Evolutionary conservation across 2,888 invertebrate species (phyloP).

Genomic region (Pristionchus japonicus): DNA sequence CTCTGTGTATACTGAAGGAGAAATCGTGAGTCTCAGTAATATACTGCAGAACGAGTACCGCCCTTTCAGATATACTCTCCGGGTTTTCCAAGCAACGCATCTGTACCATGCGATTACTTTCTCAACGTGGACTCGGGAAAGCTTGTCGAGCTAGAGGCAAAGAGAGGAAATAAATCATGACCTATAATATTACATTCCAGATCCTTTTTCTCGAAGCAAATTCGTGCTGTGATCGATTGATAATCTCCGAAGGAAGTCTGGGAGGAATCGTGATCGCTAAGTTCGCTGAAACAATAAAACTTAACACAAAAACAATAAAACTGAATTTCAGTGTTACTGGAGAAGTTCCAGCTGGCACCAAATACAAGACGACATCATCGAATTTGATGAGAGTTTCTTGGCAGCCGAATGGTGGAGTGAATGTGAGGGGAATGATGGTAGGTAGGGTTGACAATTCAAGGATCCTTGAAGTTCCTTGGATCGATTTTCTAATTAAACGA

Average conservation of each 20-base stretch:
- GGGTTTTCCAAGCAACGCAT: neutral
- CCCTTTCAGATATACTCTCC: neutral
- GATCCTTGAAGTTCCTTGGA: too few species aligned
- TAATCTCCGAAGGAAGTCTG: neutral
- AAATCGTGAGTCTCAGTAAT: neutral
- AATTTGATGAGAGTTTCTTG: neutral
- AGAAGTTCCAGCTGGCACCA: neutral
- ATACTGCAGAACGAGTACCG: too few species aligned
- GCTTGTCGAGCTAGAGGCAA: neutral
- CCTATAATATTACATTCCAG: neutral
- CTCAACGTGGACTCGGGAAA: neutral
- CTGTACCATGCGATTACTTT: neutral
- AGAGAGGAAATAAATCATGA: too few species aligned
- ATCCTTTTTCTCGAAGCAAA: neutral
- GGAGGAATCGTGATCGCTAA: neutral
- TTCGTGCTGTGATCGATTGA: neutral
- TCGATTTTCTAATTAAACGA: too few species aligned
- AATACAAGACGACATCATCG: neutral
- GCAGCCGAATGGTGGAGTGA: neutral
- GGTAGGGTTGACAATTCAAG: too few species aligned
- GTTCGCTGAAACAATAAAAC: neutral
- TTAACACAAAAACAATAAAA: too few species aligned
- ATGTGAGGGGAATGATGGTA: neutral
- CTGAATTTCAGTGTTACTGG: neutral
- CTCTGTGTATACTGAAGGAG: neutral